These are phyloP conservation scores for Taurulus bubalis DNA, from an alignment of 2,113 vertebrate species.

Conservation along the genomic window DNA sequence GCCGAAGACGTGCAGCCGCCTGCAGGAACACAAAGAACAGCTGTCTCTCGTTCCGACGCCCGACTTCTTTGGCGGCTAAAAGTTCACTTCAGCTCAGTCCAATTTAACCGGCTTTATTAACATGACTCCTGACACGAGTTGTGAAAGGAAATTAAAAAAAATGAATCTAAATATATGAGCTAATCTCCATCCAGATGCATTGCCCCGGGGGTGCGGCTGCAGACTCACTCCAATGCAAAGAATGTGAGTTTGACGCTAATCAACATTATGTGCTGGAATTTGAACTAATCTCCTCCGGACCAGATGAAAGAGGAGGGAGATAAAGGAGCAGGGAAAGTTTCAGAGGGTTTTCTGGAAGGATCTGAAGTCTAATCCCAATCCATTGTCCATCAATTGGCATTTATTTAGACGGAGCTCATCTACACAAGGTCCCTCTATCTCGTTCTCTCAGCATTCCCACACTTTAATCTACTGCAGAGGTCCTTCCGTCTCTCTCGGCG, in stretches of 20 bases:
- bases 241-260: constrained; percentile 49
- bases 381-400: constrained; percentile 51
- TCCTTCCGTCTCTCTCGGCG: not conserved
- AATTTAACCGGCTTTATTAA: not conserved
- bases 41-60: not conserved
- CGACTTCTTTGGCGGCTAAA: not conserved
- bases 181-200: constrained; percentile 28
- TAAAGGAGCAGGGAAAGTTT: constrained; percentile 48
- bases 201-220: not conserved
- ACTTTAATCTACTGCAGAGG: not conserved
- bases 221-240: constrained; percentile 17
- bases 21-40: not conserved
- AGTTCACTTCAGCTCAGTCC: not conserved
- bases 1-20: not conserved
- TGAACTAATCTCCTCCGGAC: constrained; percentile 54
- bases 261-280: constrained; percentile 40
- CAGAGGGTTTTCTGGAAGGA: constrained; percentile 57
- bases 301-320: constrained; percentile 56
- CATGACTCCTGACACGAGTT: constrained; percentile 3
- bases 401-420: constrained; percentile 42
- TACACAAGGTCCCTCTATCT: constrained; percentile 7
- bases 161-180: not conserved
- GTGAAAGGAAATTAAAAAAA: constrained; percentile 7
- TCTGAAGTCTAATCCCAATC: constrained; percentile 50
- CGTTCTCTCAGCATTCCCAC: not conserved